Percentiles rank a stretch among this genome's conserved stretches.
phyloP scores from a whole-genome alignment of 1,140 invertebrate genomes.

The Periplaneta americana region DNA sequence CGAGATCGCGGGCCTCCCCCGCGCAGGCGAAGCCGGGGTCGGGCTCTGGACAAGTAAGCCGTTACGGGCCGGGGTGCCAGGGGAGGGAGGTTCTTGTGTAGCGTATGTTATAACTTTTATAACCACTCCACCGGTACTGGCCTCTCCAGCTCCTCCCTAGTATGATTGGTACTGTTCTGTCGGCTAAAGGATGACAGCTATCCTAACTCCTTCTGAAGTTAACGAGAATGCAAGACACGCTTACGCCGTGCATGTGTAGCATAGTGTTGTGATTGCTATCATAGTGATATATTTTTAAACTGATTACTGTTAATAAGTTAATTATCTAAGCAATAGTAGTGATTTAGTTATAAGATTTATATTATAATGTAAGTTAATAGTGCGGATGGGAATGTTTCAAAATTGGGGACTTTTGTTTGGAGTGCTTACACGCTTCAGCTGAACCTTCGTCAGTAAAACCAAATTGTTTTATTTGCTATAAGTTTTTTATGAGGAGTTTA shows the following conservation, averaged over 20 bases:
- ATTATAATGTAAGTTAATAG: neutral
- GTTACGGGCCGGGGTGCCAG: neutral
- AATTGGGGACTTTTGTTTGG: neutral
- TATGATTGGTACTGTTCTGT: neutral
- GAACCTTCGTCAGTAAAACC: neutral
- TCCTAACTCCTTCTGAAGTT: neutral
- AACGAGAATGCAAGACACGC: neutral
- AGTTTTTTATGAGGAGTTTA: neutral
- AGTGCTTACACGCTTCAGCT: neutral
- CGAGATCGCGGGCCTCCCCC: constrained; percentile 40
- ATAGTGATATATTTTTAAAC: neutral
- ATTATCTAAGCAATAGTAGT: neutral
- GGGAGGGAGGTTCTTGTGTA: neutral
- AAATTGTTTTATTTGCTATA: neutral
- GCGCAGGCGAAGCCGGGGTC: constrained; percentile 22
- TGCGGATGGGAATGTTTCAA: neutral
- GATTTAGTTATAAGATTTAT: neutral
- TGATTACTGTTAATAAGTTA: neutral
- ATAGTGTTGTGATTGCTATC: neutral
- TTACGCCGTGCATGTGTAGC: neutral
- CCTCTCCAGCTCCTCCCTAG: neutral
- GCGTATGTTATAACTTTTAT: neutral
- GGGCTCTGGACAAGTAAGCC: constrained; percentile 23
- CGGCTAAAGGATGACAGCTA: neutral
- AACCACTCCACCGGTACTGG: neutral